Evolutionary conservation across 2,113 vertebrate genomes (phyloP), one percentile per base, ranked within the genome.

Genomic region (Myiopsitta monachus): DNA sequence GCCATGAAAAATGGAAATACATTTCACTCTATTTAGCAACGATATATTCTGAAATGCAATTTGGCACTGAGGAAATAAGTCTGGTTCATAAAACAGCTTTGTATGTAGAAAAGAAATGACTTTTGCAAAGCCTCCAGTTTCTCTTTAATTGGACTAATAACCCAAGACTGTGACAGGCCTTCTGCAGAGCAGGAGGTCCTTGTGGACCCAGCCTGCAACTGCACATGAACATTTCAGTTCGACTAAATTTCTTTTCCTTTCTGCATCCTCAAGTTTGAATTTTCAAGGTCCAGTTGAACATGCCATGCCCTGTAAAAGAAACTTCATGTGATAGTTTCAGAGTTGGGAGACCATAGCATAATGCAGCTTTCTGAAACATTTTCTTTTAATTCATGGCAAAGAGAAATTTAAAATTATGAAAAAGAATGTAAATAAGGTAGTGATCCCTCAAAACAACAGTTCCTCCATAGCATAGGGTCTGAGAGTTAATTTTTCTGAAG

Each of bases 41-140:
- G 16, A 95, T 74, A 88, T 88, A 87, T 92, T 96, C 91, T 94
- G 93, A 94, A 94, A 96, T 92, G 52, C 41, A 87, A 91, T 96
- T 96, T 90, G 74, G 83, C 55, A 2, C 47, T 79, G 86, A 92
- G 57, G 66, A 94, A 91, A n/a, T 78, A 92, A 74, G 77, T 90
- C 90, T 96, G 80, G 76, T 92, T 90, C 70, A 46, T 61, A 77
- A 88, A 95, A 87, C 41, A 77, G 41, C 41, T 83, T 77, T 43
- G 16, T 44, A 70, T 70, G 38, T 66, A 87, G 77, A 75, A 90
- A 94, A 95, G 47, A 90, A 96, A 97, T 95, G 1, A 87, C 77
- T 97, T 92, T 87, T 94, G 61, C 95, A 95, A 96, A 88, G 59
- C 63, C 69, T 96, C 47, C 3, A 11, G 27, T 41, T 94, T 95